Percentiles rank a stretch among this genome's conserved stretches.
Conservation (phyloP, 2,113 vertebrate genomes). For the Xyrauchen texanus region DNA sequence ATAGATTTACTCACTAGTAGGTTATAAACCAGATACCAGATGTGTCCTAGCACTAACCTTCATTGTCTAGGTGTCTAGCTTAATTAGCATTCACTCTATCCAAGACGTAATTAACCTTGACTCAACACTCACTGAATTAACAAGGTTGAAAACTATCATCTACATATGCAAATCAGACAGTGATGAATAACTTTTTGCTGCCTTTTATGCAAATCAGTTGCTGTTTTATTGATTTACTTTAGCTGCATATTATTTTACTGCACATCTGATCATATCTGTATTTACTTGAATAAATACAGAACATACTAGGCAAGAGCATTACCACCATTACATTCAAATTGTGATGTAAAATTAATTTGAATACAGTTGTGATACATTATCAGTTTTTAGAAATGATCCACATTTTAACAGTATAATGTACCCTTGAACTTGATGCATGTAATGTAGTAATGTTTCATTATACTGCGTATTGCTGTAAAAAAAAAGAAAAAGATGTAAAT, state of each 20-base stretch:
- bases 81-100: slow-evolving; percentile 35
- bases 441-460: too few species aligned
- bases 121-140: slow-evolving; percentile 43
- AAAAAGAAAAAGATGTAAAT: too few species aligned
- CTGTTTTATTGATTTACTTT: slow-evolving; percentile 1
- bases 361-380: too few species aligned
- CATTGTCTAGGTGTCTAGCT: neutral
- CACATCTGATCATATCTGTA: neutral
- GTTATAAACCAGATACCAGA: slow-evolving; percentile 8
- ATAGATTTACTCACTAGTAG: neutral
- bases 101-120: slow-evolving; percentile 36
- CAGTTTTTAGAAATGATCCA: too few species aligned
- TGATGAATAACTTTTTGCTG: slow-evolving; percentile 7
- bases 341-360: too few species aligned
- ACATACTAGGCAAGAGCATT: too few species aligned
- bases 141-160: slow-evolving; percentile 33
- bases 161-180: slow-evolving; percentile 29
- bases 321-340: too few species aligned
- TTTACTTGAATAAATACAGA: neutral
- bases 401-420: too few species aligned
- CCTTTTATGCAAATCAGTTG: slow-evolving; percentile 11
- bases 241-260: neutral
- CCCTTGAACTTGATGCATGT: too few species aligned
- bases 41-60: slow-evolving; percentile 31
- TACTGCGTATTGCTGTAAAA: too few species aligned